phyloP scores from a whole-genome alignment of 1,140 invertebrate genomes.

The Amyelois transitella region DNA sequence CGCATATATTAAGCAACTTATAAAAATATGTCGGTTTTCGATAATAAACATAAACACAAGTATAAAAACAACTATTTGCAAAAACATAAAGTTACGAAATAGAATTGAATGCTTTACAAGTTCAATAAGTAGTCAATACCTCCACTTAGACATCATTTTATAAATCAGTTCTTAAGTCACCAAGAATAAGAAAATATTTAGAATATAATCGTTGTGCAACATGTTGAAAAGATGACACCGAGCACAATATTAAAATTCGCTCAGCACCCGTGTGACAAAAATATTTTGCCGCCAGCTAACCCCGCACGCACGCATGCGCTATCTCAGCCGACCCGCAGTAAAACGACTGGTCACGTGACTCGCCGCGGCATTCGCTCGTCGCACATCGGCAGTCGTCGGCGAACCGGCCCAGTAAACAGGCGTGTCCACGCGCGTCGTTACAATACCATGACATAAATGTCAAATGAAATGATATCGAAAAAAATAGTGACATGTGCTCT shows the following conservation, averaged over 20 bases:
- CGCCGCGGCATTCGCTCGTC: constrained; percentile 69
- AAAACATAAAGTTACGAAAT: no score
- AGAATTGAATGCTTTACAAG: no score
- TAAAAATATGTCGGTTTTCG: neutral
- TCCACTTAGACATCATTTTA: no score
- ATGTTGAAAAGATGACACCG: neutral
- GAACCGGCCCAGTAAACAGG: constrained; percentile 31
- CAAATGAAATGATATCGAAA: constrained; percentile 59
- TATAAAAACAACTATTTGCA: no score
- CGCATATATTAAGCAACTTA: neutral
- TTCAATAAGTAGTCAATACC: no score
- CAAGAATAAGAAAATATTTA: no score
- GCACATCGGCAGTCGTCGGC: constrained; percentile 65
- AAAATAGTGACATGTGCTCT: constrained; percentile 62
- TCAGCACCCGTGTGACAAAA: constrained; percentile 23
- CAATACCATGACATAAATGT: constrained; percentile 50
- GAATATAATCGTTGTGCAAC: neutral
- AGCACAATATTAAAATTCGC: neutral
- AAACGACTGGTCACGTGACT: constrained; percentile 75
- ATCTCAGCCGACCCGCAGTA: constrained; percentile 67
- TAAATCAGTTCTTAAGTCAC: no score
- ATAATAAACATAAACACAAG: no score
- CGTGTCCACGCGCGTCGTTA: constrained; percentile 30
- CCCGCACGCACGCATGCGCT: constrained; percentile 51
- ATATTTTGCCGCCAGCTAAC: constrained; percentile 64